phyloP scores from a whole-genome alignment of 2,888 invertebrate genomes.

The Conops quadrifasciatus region DNA sequence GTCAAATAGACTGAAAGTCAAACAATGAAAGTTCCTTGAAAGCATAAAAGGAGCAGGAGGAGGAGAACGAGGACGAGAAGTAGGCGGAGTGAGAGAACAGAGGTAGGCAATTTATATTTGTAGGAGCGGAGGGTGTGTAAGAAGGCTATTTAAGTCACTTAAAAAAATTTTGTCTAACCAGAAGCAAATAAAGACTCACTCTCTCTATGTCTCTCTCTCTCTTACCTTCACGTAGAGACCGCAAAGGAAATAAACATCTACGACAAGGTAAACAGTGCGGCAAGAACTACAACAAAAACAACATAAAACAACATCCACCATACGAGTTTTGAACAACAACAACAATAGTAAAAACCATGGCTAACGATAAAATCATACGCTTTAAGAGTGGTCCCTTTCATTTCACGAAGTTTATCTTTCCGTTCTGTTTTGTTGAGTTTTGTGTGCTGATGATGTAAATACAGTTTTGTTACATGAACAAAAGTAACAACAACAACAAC shows the following conservation, averaged over 20 bases:
- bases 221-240: background rate
- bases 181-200: slow-evolving; percentile 1
- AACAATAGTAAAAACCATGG: background rate
- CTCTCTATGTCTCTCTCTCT: background rate
- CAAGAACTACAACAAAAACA: slow-evolving; percentile 4
- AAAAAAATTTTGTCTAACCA: background rate
- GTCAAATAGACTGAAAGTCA: too few relatives aligned
- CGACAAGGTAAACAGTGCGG: background rate
- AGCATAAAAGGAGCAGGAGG: too few relatives aligned
- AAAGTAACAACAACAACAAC: background rate
- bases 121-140: background rate
- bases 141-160: background rate
- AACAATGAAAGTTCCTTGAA: too few relatives aligned
- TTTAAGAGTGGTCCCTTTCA: background rate
- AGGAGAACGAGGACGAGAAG: too few relatives aligned
- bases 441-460: too few relatives aligned
- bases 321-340: background rate
- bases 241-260: background rate
- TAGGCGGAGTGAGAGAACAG: too few relatives aligned
- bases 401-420: too few relatives aligned
- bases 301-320: slow-evolving; percentile 4
- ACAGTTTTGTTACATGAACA: too few relatives aligned
- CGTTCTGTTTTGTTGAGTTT: too few relatives aligned
- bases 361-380: slow-evolving; percentile 1
- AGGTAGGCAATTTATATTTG: background rate